Base-by-base conservation (phyloP, 2,797 vertebrate species). In the Helicolenus hilgendorfi region DNA sequence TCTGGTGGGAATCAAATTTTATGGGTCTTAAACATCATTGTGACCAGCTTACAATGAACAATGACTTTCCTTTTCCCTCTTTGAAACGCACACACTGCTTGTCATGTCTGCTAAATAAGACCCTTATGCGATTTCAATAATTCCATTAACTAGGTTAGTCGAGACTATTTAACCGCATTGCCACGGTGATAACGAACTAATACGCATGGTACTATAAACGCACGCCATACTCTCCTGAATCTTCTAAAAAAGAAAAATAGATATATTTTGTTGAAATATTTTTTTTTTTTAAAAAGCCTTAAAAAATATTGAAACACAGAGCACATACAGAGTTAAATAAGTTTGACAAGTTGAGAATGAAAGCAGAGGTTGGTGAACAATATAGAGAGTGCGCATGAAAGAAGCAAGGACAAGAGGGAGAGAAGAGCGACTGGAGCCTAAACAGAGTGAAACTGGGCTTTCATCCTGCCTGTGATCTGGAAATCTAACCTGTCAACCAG, bases 21-120 rank as follows among this genome's bases (percentile, higher is more conserved):
- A 96, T 92, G 94, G 94, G 80, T 94, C 94, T 95, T 95, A 94
- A 94, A 93, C 87, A 88, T 95, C 91, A 94, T 93, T 96, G 94
- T 95, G 89, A 85, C 81, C 79, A 89, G 90, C 92, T 95, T 96
- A 94, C 88, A 79, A 20, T 80, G 90, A 94, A 96, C 94, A 96
- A 97, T 94, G 93, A 68, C 69, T 90, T 87, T 78, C 59, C 24
- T 81, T 94, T 79, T 79, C 60, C 60, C 65, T 80, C 76, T 85
- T 83, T 86, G 14, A 92, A 77, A 87, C 56, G 75, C 83, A 77
- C 81, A 80, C 74, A 77, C 62, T 62, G 84, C 82, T 63, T 73
- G 62, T 79, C 82, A 75, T 91, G 88, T 93, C 90, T 83, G 81
- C 65, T 85, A 92, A 91, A 90, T 86, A 90, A 81, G 59, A 86